Base-by-base conservation (phyloP, 2,797 vertebrate genomes). In the Oreochromis grahami region DNA sequence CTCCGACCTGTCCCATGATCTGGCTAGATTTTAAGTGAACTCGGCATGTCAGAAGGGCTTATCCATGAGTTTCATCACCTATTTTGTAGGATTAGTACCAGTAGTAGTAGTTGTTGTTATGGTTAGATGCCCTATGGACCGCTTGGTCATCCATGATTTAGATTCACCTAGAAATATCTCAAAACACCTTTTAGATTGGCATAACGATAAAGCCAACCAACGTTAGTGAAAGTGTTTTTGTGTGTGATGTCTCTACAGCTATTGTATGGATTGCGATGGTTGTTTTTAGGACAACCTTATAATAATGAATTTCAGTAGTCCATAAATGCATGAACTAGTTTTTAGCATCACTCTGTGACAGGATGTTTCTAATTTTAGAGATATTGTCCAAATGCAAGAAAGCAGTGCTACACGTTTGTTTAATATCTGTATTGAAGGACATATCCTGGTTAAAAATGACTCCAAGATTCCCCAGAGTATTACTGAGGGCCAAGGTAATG, bases 1-100 rank as follows among this genome's bases (percentile, higher is more conserved):
- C 55, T 76, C 32, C 26, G 53, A 86, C 85, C 79, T 81, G 84
- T 88, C 86, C 84, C 26, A 56, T 2, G 76, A 88, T 63, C 81
- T 41, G 74, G 26, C 26, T 78, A 26, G 45, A 76, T 85, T 74
- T 79, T 65, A 70, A 60, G 19, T 34, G 6, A 58, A 52, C 83
- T n/a, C 8, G 38, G 5, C 24, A 32, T 2, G 17, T 26, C 24
- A 26, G 24, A 26, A 26, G 24, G 24, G 24, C 24, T 26, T 26
- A 26, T 26, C 24, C 24, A 26, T 26, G 24, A 26, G 24, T 26
- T 26, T 26, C 24, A 26, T 38, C n/a, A 55, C 45, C 19, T 14
- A 26, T 41, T 41, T 38, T 38, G 60, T 36, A 4, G 55, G 55
- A 60, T 60, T 60, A 36, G 32, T 60, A 34, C 32, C 32, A 60